A percentile compares a stretch with the other conserved stretches of the same genome.
phyloP scores from a whole-genome alignment of 1,140 invertebrate species.

The Danaus melanippus region DNA sequence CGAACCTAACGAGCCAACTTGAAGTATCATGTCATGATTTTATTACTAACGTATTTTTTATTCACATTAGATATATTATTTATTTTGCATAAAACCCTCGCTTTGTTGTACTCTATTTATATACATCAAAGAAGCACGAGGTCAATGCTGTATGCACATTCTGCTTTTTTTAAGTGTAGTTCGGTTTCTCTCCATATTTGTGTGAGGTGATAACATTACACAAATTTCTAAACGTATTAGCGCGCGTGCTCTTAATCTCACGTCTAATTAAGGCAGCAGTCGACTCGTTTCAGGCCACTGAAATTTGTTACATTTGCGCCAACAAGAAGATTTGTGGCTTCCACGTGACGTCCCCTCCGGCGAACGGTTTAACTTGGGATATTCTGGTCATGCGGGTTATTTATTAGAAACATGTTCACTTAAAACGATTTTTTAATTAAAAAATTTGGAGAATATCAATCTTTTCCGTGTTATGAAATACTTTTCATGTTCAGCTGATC shows the following conservation, averaged over 20 bases:
- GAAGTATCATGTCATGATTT: slow-evolving; percentile 6
- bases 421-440: too few species aligned
- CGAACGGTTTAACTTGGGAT: too few species aligned
- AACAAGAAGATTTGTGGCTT: slow-evolving; percentile 27
- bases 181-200: too few species aligned
- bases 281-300: slow-evolving; percentile 18
- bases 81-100: background rate
- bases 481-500: too few species aligned
- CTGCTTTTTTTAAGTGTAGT: too few species aligned
- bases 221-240: slow-evolving; percentile 18
- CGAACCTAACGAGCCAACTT: slow-evolving; percentile 25
- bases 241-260: slow-evolving; percentile 26
- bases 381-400: too few species aligned
- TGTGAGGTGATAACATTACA: background rate
- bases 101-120: background rate
- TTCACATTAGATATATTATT: slow-evolving; percentile 1
- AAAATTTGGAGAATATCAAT: background rate
- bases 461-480: too few species aligned
- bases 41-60: slow-evolving; percentile 1
- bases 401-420: too few species aligned
- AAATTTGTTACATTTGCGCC: slow-evolving; percentile 22
- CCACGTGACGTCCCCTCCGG: slow-evolving; percentile 11
- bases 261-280: slow-evolving; percentile 29
- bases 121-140: too few species aligned
- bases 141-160: too few species aligned